Evolutionary conservation across 2,113 vertebrate species (phyloP).

Genomic region (Pseudorhombus dupliciocellatus): DNA sequence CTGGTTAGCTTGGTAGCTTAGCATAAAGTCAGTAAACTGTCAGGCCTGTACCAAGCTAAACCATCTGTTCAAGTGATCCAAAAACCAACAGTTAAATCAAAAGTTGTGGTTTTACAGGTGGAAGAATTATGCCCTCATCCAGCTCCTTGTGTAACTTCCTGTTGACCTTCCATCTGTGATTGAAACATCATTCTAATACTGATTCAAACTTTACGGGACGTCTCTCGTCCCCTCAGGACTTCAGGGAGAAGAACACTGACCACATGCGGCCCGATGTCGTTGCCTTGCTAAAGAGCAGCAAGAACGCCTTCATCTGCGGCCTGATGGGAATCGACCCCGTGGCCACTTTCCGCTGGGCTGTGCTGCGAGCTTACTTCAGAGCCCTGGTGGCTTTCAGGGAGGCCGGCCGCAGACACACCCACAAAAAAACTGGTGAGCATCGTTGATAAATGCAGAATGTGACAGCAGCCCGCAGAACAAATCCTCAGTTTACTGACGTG

Average conservation of each 20-base stretch:
- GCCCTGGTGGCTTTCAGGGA: constrained; percentile 90
- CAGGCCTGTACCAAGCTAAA: background rate
- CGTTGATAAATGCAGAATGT: background rate
- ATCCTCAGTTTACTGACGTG: background rate
- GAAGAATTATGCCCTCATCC: too few relatives aligned
- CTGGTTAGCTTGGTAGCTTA: background rate
- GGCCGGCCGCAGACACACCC: constrained; percentile 75
- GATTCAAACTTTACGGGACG: background rate
- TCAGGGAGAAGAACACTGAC: constrained; percentile 98
- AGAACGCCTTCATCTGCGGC: constrained; percentile 90
- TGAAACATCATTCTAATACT: too few relatives aligned
- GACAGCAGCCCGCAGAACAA: background rate
- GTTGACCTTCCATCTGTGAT: too few relatives aligned
- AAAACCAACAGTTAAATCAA: too few relatives aligned
- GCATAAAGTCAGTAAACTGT: background rate
- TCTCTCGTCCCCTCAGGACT: constrained; percentile 83
- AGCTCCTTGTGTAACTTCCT: too few relatives aligned
- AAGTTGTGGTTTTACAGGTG: too few relatives aligned
- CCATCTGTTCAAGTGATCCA: too few relatives aligned
- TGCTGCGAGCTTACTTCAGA: constrained; percentile 93
- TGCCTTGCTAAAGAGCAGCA: constrained; percentile 94
- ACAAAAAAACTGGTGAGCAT: constrained; percentile 67
- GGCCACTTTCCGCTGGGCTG: constrained; percentile 95
- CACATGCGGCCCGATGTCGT: constrained; percentile 98
- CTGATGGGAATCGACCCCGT: constrained; percentile 95